Conservation (phyloP, 2,113 vertebrate genomes). For the Dicaeum eximium region DNA sequence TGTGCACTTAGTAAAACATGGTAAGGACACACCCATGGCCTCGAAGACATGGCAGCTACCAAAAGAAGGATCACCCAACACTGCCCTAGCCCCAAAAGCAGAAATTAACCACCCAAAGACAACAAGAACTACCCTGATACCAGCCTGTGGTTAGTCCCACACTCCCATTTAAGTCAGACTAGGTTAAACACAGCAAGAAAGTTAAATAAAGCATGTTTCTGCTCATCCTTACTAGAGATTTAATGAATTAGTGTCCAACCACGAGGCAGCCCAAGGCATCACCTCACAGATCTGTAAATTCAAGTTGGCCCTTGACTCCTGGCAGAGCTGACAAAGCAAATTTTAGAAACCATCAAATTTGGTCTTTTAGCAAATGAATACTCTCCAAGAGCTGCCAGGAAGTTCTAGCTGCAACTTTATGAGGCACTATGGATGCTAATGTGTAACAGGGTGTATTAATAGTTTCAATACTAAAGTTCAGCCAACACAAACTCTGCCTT, state of each 20-base stretch:
- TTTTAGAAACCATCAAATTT: background rate
- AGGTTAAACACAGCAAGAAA: background rate
- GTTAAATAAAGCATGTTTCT: background rate
- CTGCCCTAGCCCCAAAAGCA: background rate
- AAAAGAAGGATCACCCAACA: background rate
- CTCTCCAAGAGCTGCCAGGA: background rate
- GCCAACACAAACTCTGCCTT: background rate
- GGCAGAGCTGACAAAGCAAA: background rate
- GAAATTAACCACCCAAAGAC: background rate
- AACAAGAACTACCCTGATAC: background rate
- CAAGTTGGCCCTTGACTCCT: background rate
- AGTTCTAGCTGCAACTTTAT: background rate
- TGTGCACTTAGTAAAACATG: background rate
- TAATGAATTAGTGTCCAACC: background rate
- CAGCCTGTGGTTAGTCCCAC: background rate
- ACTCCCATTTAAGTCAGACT: background rate
- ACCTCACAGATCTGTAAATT: background rate
- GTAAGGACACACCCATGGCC: background rate
- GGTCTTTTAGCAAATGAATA: background rate
- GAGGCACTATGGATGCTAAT: background rate
- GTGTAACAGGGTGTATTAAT: background rate
- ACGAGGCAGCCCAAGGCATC: background rate
- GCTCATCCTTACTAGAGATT: background rate
- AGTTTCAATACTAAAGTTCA: background rate
- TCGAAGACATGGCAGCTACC: background rate